Percentiles rank a stretch among this genome's conserved stretches.
These are phyloP conservation scores for Hycleus phaleratus DNA, from an alignment of 1,140 invertebrate species.

Conservation along the genomic window DNA sequence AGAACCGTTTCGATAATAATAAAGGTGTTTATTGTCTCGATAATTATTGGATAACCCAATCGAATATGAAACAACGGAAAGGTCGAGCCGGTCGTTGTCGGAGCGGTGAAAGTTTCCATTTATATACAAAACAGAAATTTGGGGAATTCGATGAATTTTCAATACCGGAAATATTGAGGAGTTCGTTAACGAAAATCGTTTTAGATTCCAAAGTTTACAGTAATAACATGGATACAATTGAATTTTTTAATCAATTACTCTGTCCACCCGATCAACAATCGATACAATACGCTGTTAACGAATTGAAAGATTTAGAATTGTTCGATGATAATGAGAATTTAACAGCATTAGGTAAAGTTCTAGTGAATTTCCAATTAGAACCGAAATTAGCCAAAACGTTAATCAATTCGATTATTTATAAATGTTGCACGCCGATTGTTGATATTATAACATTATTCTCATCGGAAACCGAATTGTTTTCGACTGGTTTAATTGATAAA, in stretches of 20 bases:
- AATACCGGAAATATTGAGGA: slow-evolving; percentile 53
- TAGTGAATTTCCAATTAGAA: slow-evolving; percentile 46
- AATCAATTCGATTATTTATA: slow-evolving; percentile 48
- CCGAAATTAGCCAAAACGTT: slow-evolving; percentile 52
- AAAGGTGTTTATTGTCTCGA: slow-evolving; percentile 43
- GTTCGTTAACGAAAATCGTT: slow-evolving; percentile 55
- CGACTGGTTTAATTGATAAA: slow-evolving; percentile 25
- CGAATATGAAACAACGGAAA: slow-evolving; percentile 63
- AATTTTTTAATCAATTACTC: slow-evolving; percentile 45
- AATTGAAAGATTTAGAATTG: slow-evolving; percentile 44
- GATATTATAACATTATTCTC: slow-evolving; percentile 38
- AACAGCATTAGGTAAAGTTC: slow-evolving; percentile 48
- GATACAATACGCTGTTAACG: slow-evolving; percentile 41
- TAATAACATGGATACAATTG: slow-evolving; percentile 39
- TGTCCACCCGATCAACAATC: slow-evolving; percentile 42
- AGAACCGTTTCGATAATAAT: slow-evolving; percentile 43
- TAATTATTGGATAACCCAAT: slow-evolving; percentile 65
- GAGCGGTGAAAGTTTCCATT: slow-evolving; percentile 71
- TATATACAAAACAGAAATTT: slow-evolving; percentile 51
- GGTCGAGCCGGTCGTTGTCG: slow-evolving; percentile 63
- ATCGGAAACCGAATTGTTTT: slow-evolving; percentile 32
- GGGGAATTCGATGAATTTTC: slow-evolving; percentile 45
- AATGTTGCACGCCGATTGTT: slow-evolving; percentile 43
- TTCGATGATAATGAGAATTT: slow-evolving; percentile 50
- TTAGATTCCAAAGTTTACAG: slow-evolving; percentile 49